Evolutionary conservation across 2,797 vertebrate species (phyloP).

Genomic region (Sarcoramphus papa): DNA sequence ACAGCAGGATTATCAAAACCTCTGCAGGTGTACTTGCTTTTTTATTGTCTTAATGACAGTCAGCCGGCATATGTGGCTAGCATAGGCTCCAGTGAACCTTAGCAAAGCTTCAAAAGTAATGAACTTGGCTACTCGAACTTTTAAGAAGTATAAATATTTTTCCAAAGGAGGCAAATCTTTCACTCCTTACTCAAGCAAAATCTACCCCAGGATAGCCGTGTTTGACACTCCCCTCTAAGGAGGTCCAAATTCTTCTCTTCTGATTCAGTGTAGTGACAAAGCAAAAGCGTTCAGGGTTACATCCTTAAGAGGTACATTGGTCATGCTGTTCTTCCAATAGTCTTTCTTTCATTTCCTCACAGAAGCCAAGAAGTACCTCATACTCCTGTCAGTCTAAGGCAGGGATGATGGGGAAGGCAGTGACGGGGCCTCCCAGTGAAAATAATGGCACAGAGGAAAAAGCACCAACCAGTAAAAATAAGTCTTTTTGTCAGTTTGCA

Average conservation of each 20-base stretch:
- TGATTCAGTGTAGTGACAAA: constrained; percentile 7
- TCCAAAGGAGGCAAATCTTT: background rate
- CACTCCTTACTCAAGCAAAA: background rate
- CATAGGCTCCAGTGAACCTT: background rate
- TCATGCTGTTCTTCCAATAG: constrained; percentile 1
- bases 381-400: background rate
- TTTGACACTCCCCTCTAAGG: background rate
- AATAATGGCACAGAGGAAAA: constrained; percentile 16
- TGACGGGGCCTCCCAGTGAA: background rate
- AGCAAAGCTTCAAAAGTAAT: background rate
- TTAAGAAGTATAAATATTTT: background rate
- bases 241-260: constrained; percentile 2
- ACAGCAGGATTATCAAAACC: background rate
- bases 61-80: background rate
- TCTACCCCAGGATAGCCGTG: background rate
- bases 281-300: background rate
- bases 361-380: constrained; percentile 10
- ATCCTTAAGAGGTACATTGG: background rate
- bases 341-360: background rate
- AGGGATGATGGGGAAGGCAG: background rate
- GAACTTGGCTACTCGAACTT: background rate
- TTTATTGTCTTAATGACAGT: background rate
- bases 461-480: constrained; percentile 56
- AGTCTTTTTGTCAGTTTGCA: constrained; percentile 48
- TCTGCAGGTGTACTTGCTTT: background rate